Conservation (phyloP, 2,888 invertebrate genomes). For the Drosophila nr. perissopoda region DNA sequence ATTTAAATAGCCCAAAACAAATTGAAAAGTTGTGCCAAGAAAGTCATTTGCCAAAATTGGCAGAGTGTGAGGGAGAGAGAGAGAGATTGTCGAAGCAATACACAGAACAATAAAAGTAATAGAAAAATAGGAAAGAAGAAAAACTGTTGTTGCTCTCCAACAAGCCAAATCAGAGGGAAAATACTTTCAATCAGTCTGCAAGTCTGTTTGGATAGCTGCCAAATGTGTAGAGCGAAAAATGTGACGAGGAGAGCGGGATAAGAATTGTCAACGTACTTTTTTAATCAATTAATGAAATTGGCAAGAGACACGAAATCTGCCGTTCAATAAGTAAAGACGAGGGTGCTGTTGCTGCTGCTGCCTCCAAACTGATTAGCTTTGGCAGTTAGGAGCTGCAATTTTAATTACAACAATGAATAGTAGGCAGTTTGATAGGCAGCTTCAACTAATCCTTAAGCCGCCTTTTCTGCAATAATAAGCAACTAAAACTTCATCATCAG, state of each 20-base stretch:
- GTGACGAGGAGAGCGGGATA: background rate
- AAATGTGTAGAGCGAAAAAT: conserved; percentile 18
- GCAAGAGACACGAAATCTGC: conserved; percentile 37
- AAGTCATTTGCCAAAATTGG: conserved; percentile 76
- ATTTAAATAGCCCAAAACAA: conserved; percentile 69
- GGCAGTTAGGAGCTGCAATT: conserved; percentile 46
- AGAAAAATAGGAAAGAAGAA: conserved; percentile 3
- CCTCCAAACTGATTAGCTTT: conserved; percentile 31
- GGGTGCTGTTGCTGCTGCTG: background rate
- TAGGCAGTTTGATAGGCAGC: background rate
- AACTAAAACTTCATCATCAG: conserved; percentile 29
- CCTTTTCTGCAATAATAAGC: conserved; percentile 32
- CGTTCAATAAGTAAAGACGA: conserved; percentile 62
- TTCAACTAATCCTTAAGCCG: conserved; percentile 57
- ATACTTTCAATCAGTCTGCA: conserved; percentile 65
- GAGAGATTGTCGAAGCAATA: background rate
- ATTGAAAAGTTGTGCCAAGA: conserved; percentile 66
- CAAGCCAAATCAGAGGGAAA: conserved; percentile 47
- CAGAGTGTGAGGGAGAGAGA: conserved; percentile 9
- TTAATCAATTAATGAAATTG: conserved; percentile 65
- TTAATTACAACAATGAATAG: conserved; percentile 42
- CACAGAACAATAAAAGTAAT: conserved; percentile 24
- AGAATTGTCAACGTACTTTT: conserved; percentile 49
- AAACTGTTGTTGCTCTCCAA: conserved; percentile 24
- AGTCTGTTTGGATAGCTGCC: conserved; percentile 56